A percentile compares a stretch with the other conserved stretches of the same genome.
Conservation (phyloP, 2,113 vertebrate species). For the Eretmochelys imbricata region DNA sequence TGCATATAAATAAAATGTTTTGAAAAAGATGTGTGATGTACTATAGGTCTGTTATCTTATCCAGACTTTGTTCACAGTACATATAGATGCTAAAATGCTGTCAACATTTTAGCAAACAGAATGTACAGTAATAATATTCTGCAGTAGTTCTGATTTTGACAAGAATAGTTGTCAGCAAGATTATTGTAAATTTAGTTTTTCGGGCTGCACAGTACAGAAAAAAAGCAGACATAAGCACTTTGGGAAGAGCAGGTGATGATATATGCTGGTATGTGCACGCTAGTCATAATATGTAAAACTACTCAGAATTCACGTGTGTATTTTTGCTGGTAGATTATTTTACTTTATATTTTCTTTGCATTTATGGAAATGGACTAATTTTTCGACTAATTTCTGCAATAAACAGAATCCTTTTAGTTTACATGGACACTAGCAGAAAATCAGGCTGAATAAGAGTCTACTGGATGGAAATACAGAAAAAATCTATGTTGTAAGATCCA, state of each 20-base stretch:
- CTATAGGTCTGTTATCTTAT: neutral
- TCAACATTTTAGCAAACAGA: conserved; percentile 4
- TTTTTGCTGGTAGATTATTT: fast-evolving
- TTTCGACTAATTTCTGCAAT: neutral
- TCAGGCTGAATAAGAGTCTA: neutral
- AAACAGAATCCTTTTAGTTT: neutral
- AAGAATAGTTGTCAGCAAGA: neutral
- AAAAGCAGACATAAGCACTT: conserved; percentile 9
- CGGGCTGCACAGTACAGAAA: neutral
- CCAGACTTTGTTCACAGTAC: neutral
- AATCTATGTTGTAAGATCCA: neutral
- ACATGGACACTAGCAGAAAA: neutral
- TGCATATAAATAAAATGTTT: neutral
- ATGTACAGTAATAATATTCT: neutral
- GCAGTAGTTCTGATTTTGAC: neutral
- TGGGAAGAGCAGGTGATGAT: neutral
- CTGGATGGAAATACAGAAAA: neutral
- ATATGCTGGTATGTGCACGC: neutral
- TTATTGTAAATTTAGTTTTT: neutral
- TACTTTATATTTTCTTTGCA: fast-evolving
- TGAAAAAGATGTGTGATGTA: neutral
- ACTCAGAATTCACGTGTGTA: neutral
- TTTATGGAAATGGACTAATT: neutral
- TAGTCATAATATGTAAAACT: neutral
- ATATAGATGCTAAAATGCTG: neutral